Evolutionary conservation across 2,888 invertebrate genomes (phyloP).

Genomic region (Iphiclides podalirius): DNA sequence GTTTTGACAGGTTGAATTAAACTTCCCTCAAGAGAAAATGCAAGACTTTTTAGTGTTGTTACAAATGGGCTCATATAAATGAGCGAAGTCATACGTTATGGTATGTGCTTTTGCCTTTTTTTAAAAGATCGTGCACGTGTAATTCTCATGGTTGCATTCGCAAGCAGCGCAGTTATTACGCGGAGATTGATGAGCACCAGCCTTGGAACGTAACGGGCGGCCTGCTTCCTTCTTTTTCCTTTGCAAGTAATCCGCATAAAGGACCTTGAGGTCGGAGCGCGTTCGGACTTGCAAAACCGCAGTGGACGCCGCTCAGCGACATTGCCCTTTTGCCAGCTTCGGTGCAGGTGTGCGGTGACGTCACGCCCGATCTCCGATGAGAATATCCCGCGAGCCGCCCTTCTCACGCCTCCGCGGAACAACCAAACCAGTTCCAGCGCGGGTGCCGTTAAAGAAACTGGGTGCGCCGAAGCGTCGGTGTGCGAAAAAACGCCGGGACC

Average conservation of each 20-base stretch:
- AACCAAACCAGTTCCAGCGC: no score
- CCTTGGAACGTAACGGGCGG: conserved; percentile 18
- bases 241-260: conserved; percentile 20
- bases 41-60: no score
- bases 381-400: conserved; percentile 64
- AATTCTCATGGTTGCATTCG: no score
- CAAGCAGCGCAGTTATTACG: no score
- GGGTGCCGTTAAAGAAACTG: conserved; percentile 67
- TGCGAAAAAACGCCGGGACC: conserved; percentile 29
- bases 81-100: no score
- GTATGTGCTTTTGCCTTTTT: no score
- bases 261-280: conserved; percentile 41
- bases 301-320: no score
- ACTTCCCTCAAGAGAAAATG: no score
- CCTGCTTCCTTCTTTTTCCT: conserved; percentile 2
- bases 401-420: conserved; percentile 74
- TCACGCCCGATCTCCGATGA: conserved; percentile 69
- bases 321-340: conserved; percentile 57
- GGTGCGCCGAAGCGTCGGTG: conserved; percentile 31
- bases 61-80: no score
- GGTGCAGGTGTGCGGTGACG: conserved; percentile 71
- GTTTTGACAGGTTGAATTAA: no score
- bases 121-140: no score
- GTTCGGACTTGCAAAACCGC: conserved; percentile 63
- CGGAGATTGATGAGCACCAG: no score